These are phyloP conservation scores for Drosophila yooni DNA, from an alignment of 2,888 invertebrate genomes.

Conservation along the genomic window DNA sequence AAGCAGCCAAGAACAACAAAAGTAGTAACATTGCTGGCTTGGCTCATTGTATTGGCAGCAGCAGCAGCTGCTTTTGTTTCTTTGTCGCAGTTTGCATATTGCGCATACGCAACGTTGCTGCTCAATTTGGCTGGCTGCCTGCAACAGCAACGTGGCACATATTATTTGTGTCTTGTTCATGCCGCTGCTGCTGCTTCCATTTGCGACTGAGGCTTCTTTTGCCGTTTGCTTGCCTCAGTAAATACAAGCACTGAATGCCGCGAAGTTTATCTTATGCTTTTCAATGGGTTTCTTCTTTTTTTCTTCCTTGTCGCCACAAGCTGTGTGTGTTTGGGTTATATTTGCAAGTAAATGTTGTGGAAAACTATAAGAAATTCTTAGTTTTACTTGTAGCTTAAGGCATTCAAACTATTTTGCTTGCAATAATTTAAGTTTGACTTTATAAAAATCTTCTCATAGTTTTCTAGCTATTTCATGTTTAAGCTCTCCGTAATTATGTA, in stretches of 20 bases:
- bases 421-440: slow-evolving; percentile 1
- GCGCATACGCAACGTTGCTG: slow-evolving; percentile 72
- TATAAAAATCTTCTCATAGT: background rate
- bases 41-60: slow-evolving; percentile 47
- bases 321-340: slow-evolving; percentile 11
- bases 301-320: slow-evolving; percentile 5
- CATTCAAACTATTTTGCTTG: background rate
- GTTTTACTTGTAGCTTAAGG: background rate
- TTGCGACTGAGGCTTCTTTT: slow-evolving; percentile 2
- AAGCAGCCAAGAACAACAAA: slow-evolving; percentile 6
- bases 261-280: slow-evolving; percentile 20
- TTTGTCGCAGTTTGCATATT: slow-evolving; percentile 53
- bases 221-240: slow-evolving; percentile 35
- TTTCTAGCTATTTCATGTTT: background rate
- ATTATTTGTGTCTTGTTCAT: slow-evolving; percentile 32
- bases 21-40: slow-evolving; percentile 28
- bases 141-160: slow-evolving; percentile 31
- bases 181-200: slow-evolving; percentile 1
- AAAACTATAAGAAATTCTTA: slow-evolving; percentile 10
- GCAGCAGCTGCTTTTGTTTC: slow-evolving; percentile 44
- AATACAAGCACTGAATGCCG: slow-evolving; percentile 52
- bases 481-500: background rate
- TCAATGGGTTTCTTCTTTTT: slow-evolving; percentile 12
- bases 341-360: slow-evolving; percentile 17
- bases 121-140: slow-evolving; percentile 48